Evolutionary conservation across 53 echinoderm and acorn worm genomes (phyloP).

Genomic region (Paracentrotus lividus): DNA sequence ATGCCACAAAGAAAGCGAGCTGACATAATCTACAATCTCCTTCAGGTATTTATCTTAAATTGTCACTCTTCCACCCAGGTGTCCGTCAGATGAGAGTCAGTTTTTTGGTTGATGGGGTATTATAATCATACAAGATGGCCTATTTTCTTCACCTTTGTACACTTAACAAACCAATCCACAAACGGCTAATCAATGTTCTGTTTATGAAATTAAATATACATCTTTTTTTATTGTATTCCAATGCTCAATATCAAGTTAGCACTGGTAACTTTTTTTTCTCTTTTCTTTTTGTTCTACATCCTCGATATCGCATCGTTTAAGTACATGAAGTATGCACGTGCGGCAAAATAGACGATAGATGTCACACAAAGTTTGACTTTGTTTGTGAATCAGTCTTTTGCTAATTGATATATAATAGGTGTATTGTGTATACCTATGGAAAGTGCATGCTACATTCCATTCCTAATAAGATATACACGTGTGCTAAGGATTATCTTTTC

Average conservation of each 20-base stretch:
- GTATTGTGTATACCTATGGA: neutral
- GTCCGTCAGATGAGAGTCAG: too few species aligned
- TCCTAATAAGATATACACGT: neutral
- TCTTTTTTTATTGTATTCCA: neutral
- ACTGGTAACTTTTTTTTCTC: neutral
- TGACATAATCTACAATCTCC: too few species aligned
- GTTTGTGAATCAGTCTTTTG: neutral
- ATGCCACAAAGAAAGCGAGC: too few species aligned
- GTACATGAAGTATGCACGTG: neutral
- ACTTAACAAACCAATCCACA: neutral
- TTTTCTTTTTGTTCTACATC: too few species aligned
- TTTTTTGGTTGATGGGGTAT: too few species aligned
- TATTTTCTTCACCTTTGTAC: neutral
- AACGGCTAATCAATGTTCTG: neutral
- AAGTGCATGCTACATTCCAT: slow-evolving; percentile 19
- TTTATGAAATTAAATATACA: neutral
- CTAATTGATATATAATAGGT: neutral
- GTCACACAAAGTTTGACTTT: neutral
- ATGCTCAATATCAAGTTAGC: neutral
- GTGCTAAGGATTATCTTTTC: neutral
- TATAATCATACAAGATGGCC: neutral
- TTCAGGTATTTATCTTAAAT: too few species aligned
- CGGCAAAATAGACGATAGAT: neutral
- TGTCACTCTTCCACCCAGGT: too few species aligned
- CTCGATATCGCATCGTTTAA: neutral